Evolutionary conservation across 2,797 vertebrate genomes (phyloP).

Genomic region (Sebastiscus albofasciatus): DNA sequence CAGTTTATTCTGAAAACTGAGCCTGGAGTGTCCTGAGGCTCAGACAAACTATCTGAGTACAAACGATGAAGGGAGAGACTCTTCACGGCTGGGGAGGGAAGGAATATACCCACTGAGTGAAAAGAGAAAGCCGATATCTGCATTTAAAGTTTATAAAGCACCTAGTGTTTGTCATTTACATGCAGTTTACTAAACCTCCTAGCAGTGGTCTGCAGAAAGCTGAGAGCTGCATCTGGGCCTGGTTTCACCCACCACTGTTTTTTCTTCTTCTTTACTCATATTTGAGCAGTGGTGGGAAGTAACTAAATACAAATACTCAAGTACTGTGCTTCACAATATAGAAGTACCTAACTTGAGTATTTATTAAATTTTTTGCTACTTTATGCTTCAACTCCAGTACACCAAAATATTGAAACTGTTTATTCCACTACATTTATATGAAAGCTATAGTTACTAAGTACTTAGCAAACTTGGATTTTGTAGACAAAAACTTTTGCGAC

Average conservation of each 20-base stretch:
- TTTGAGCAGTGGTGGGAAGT: not conserved
- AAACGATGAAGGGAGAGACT: conserved; percentile 40
- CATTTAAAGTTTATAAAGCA: conserved; percentile 15
- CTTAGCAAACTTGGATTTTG: not conserved
- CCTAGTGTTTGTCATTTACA: not conserved
- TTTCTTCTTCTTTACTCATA: not conserved
- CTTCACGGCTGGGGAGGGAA: not conserved
- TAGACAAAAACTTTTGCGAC: not conserved
- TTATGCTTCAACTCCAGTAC: not conserved
- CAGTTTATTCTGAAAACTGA: conserved; percentile 74
- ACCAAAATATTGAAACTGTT: not conserved
- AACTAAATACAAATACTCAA: not conserved
- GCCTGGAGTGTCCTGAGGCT: conserved; percentile 68
- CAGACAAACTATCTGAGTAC: conserved; percentile 56
- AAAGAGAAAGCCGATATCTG: conserved; percentile 41
- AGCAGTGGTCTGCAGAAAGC: not conserved
- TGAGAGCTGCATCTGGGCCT: not conserved
- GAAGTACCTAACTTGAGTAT: not conserved
- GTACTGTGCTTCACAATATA: not conserved
- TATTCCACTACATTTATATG: not conserved
- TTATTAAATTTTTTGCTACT: not conserved
- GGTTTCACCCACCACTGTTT: not conserved
- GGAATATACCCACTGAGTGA: conserved; percentile 16
- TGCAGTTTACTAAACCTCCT: not conserved
- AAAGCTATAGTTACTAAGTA: not conserved